Percentiles rank a stretch among this genome's conserved stretches.
phyloP scores from a whole-genome alignment of 1,140 invertebrate species.

The Brachionus calyciflorus region DNA sequence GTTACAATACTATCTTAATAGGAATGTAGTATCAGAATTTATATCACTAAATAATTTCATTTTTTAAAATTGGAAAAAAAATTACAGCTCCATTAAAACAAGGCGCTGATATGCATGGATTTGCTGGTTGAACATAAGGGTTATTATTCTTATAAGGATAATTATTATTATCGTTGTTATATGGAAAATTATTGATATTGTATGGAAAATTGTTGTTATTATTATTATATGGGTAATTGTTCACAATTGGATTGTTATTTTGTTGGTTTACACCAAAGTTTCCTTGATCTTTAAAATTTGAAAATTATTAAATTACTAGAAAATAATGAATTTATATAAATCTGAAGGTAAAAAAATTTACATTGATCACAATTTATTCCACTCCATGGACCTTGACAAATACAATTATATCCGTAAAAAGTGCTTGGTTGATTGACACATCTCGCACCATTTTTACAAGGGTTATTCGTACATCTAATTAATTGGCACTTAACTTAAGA shows the following conservation, averaged over 20 bases:
- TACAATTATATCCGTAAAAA: slow-evolving; percentile 43
- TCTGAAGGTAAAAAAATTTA: no score
- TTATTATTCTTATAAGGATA: not conserved
- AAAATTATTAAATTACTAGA: no score
- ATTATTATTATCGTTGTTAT: slow-evolving; percentile 7
- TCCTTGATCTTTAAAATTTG: no score
- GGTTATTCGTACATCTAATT: slow-evolving; percentile 26
- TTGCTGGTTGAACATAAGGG: not conserved
- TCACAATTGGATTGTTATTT: not conserved
- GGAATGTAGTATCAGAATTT: no score
- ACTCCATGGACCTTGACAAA: slow-evolving; percentile 9
- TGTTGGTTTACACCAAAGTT: not conserved
- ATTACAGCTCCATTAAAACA: slow-evolving; percentile 36
- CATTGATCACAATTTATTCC: slow-evolving; percentile 44
- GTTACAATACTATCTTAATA: no score
- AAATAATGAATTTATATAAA: no score
- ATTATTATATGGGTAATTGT: not conserved
- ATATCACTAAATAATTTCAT: no score
- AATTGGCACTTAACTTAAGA: not conserved
- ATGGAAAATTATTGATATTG: not conserved
- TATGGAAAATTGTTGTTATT: not conserved
- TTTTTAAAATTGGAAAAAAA: not conserved
- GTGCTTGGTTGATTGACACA: slow-evolving; percentile 23
- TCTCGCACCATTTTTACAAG: slow-evolving; percentile 32
- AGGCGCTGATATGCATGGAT: slow-evolving; percentile 19